Percentiles rank a stretch among this genome's conserved stretches.
Conservation (phyloP, 2,797 vertebrate genomes). For the Etheostoma perlongum region DNA sequence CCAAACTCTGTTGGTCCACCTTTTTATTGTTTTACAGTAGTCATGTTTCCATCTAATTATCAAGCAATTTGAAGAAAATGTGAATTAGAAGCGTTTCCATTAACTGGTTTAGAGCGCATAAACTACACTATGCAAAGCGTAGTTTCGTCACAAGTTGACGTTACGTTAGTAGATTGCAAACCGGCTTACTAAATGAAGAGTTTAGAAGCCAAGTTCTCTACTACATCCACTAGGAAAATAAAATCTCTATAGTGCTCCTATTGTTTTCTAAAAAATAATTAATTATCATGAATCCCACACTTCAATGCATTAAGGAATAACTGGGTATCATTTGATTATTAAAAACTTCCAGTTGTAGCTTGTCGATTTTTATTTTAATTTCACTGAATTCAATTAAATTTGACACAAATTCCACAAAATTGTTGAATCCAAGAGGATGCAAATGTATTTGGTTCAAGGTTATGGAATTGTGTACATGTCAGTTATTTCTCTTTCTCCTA, state of each 20-base stretch:
- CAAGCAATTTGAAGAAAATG: too few relatives aligned
- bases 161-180: too few relatives aligned
- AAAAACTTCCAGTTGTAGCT: background rate
- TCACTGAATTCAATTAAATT: background rate
- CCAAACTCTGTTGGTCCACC: background rate
- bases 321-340: background rate
- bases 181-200: too few relatives aligned
- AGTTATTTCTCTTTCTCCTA: conserved; percentile 17
- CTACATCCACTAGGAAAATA: background rate
- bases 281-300: background rate
- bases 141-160: too few relatives aligned
- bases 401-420: background rate
- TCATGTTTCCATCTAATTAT: too few relatives aligned
- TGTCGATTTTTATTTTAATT: conserved; percentile 12
- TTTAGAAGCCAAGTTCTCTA: too few relatives aligned
- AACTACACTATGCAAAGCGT: too few relatives aligned
- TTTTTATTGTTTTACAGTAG: background rate
- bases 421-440: background rate
- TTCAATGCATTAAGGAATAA: background rate
- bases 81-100: too few relatives aligned
- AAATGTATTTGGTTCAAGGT: background rate
- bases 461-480: background rate
- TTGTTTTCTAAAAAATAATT: background rate
- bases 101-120: too few relatives aligned
- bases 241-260: background rate